Evolutionary conservation across 2,888 invertebrate genomes (phyloP), one percentile per base, ranked within the genome.

Genomic region (Gnatocerus cornutus): DNA sequence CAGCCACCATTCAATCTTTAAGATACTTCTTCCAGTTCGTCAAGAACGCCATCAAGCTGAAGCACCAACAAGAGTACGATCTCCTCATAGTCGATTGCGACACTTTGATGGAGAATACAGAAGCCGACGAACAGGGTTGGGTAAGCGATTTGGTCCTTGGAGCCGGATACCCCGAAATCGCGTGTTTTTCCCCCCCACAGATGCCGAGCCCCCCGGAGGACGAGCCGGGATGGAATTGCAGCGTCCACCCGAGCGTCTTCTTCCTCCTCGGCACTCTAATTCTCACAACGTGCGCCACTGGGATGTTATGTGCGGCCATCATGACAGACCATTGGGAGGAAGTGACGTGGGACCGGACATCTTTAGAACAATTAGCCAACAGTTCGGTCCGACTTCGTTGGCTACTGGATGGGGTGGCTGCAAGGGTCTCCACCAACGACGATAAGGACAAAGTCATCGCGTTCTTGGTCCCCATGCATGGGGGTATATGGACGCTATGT

Each of bases 311-410:
- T 82, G 91, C 91, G 1, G 93, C 95, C 74, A 93, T 96, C 82
- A 94, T 95, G 92, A 94, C 94, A 69, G 93, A 95, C 82, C 93
- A 95, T 83, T 96, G 96, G 95, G 96, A 96, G 85, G 92, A 93
- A 81, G 92, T 96, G 73, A 89, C 89, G 68, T 96, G 95, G 93
- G 92, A 94, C 83, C 87, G 87, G 37, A 85, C 87, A 0, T 87
- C 87, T 33, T 85, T 93, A 27, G 86, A 87, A 10, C 55, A 69
- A 4, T 87, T 89, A 41, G 88, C 90, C 41, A 90, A 90, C 80
- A 87, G 90, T 10, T 88, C 87, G 53, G 82, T 78, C 6, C 76
- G 81, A 37, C 83, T 93, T 73, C 90, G 92, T 76, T 94, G 93
- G 93, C 87, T 93, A 74, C 87, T 94, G 68, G 92, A 94, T 73